phyloP scores from a whole-genome alignment of 2,797 vertebrate species.

The Microctenopoma steveboyesi region DNA sequence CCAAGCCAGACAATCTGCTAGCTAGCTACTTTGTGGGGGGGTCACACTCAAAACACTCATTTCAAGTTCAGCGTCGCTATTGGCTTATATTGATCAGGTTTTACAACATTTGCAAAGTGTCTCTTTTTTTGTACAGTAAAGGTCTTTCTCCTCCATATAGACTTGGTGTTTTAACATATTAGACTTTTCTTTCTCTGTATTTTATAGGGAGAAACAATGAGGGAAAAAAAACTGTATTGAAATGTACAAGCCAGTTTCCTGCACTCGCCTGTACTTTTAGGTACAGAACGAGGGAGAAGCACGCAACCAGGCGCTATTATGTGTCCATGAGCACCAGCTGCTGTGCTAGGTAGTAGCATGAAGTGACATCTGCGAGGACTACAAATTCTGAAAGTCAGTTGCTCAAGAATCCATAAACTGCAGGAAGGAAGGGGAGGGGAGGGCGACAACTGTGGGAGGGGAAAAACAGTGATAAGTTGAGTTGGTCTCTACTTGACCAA shows the following conservation, averaged over 20 bases:
- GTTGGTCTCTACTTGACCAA: constrained; percentile 49
- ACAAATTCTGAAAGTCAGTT: constrained; percentile 44
- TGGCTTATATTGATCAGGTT: constrained; percentile 71
- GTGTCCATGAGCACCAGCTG: constrained; percentile 46
- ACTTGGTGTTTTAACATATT: constrained; percentile 55
- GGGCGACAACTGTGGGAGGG: background rate
- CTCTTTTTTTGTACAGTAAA: constrained; percentile 69
- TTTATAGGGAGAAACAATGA: constrained; percentile 39
- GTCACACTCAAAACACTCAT: constrained; percentile 66
- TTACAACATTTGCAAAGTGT: constrained; percentile 53
- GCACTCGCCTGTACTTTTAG: constrained; percentile 68
- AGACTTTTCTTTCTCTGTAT: constrained; percentile 59
- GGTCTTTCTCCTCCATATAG: constrained; percentile 66
- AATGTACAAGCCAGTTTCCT: constrained; percentile 68
- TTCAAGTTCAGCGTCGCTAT: constrained; percentile 68
- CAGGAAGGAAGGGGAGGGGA: constrained; percentile 11
- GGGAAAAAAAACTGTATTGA: constrained; percentile 31
- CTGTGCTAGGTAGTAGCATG: constrained; percentile 67
- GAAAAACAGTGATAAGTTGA: constrained; percentile 38
- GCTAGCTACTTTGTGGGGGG: constrained; percentile 51
- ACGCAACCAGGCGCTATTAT: constrained; percentile 24
- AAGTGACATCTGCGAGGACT: constrained; percentile 44
- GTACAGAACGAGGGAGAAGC: constrained; percentile 52
- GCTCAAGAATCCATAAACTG: constrained; percentile 48
- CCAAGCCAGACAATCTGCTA: constrained; percentile 51